Base-by-base conservation (phyloP, 2,888 invertebrate species). In the Plagodis dolabraria region DNA sequence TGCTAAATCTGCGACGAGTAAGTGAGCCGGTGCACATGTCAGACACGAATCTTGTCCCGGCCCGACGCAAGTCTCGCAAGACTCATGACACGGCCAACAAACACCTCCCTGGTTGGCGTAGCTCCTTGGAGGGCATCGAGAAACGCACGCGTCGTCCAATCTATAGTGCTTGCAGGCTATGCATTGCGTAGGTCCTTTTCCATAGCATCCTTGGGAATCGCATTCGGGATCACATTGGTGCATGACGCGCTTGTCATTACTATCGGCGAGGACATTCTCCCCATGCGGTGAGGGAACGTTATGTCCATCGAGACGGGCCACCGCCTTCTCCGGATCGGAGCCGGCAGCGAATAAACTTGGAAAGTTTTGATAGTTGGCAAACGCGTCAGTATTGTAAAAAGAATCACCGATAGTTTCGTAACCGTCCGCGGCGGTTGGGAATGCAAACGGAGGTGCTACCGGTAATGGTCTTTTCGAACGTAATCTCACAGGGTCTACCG, bases 11-110 rank as follows among this genome's bases (percentile, higher is more conserved):
- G 96, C 95, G 52, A 97, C 96, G 76, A 96, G 94, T 47, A 97
- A 93, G 81, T 97, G 97, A 48, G 96, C 96, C 5, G 97, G 96
- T 0, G 97, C 96, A 83, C 98, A 98, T 2, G 96, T 96, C 47
- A 97, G 89, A 77, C 98, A 98, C 54, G 97, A 97, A 79, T 97
- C 97, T 80, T 96, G 97, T 9, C 97, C 97, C 5, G 97, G 95
- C 7, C 98, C 98, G 33, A 96, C 96, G 76, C 98, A 98, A 11
- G 96, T 97, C 80, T 96, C 96, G 77, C 98, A 98, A 10, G 97
- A 97, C 78, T 97, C 97, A 79, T 98, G 97, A 75, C 98, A 98
- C 0, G 96, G 96, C 94, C 96, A 96, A 76, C 98, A 98, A 33
- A 96, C 94, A 46, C 95, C 96, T 45, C 96, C 96, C 73, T 96